Evolutionary conservation across 2,888 invertebrate genomes (phyloP).

Genomic region (Chrysotoxum bicinctum): DNA sequence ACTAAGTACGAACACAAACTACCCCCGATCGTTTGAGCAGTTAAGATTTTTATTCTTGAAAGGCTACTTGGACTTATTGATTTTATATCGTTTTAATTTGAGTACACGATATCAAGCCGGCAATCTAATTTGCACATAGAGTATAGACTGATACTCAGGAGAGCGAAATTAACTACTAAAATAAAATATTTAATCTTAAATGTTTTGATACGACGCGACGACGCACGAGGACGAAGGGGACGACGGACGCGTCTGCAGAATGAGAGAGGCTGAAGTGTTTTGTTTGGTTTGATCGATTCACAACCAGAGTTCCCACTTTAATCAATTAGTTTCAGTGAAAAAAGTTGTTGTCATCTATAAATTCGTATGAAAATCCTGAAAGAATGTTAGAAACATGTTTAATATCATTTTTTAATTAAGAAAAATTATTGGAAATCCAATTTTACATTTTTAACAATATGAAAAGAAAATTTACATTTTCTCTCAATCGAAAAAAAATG

Average conservation of each 20-base stretch:
- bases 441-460: too few species aligned
- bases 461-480: too few species aligned
- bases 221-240: too few species aligned
- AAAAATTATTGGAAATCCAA: too few species aligned
- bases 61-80: neutral
- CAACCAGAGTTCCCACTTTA: neutral
- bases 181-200: neutral
- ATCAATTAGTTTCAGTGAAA: too few species aligned
- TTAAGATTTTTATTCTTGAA: neutral
- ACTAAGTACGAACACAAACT: neutral
- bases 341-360: too few species aligned
- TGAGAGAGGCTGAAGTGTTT: neutral
- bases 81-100: neutral
- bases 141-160: neutral
- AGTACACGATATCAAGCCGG: neutral
- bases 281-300: neutral
- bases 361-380: too few species aligned
- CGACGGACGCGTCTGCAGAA: neutral
- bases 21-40: neutral
- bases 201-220: neutral
- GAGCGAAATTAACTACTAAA: neutral
- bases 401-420: too few species aligned
- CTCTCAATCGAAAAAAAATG: too few species aligned
- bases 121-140: neutral
- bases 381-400: too few species aligned